These are phyloP conservation scores for Upupa epops DNA, from an alignment of 2,113 vertebrate species.

Conservation along the genomic window DNA sequence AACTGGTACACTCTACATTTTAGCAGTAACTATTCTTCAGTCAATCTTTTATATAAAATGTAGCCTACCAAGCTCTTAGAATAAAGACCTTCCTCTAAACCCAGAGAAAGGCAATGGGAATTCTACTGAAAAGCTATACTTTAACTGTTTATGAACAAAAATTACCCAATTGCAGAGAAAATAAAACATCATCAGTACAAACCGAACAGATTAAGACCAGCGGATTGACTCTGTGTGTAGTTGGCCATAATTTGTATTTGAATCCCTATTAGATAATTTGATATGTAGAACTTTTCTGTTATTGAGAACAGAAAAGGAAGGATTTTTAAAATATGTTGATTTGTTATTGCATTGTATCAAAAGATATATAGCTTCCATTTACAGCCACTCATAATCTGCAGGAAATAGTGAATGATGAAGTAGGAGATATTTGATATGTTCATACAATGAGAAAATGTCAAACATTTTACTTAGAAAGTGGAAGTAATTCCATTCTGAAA, in stretches of 20 bases:
- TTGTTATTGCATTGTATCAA: background rate
- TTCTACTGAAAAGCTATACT: background rate
- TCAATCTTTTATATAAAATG: background rate
- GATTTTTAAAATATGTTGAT: background rate
- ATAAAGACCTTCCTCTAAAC: background rate
- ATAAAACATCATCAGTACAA: slow-evolving; percentile 10
- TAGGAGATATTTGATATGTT: background rate
- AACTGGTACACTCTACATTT: background rate
- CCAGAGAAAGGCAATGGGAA: background rate
- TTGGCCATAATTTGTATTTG: background rate
- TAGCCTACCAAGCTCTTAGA: background rate
- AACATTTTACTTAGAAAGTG: background rate
- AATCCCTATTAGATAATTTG: background rate
- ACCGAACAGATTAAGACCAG: background rate
- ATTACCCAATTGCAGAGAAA: background rate
- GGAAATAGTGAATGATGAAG: background rate
- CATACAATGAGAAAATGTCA: background rate
- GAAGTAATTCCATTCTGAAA: slow-evolving; percentile 12
- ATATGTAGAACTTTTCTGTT: background rate
- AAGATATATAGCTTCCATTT: background rate
- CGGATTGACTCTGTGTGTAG: background rate
- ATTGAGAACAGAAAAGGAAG: background rate
- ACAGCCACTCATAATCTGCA: background rate
- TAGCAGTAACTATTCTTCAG: background rate
- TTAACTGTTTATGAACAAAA: slow-evolving; percentile 2